Base-by-base conservation (phyloP, 2,888 invertebrate species). In the Coremacera marginata region DNA sequence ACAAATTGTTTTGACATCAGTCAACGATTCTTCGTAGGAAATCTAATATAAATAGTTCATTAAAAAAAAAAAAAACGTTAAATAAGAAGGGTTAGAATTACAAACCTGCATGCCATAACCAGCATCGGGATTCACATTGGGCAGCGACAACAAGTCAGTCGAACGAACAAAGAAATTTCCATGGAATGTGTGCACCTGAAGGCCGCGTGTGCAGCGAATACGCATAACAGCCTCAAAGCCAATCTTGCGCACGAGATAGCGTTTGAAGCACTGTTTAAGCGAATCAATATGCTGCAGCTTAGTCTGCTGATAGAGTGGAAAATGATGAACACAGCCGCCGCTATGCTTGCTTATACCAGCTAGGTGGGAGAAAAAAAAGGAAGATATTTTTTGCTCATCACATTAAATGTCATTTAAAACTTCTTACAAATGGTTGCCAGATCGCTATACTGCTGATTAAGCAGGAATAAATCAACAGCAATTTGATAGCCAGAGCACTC, bases 181-280 rank as follows among this genome's bases (percentile, higher is more conserved):
- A 90, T 99, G 98, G 93, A 99, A 99, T 86, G 98, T 97, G 90
- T 99, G 98, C 84, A 99, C 96, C 34, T 96, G 92, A 77, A 99
- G 91, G 19, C 99, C 98, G 86, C 94, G 93, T 1, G 98, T 97
- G 87, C 98, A 98, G 7, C 99, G 92, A 81, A 99, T 95, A 83
- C 99, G 91, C 97, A 99, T 97, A 27, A 99, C 99, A 5, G 99
- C 97, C 89, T 99, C 99, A 89, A 99, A 98, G 67, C 99, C 99
- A 81, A 99, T 97, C 91, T 99, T 99, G 82, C 99, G 92, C 0
- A 96, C 95, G 76, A 99, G 91, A 90, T 99, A 99, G 16, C 99
- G 91, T 57, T 94, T 92, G 37, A 99, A 90, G 89, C 94, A 93
- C 75, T 93, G 91, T 79, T 94, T 93, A 79, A 98, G 94, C 76